Percentiles rank a stretch among this genome's conserved stretches.
Evolutionary conservation across 1,140 invertebrate species (phyloP).

Genomic region (honey bee (Apis mellifera)): DNA sequence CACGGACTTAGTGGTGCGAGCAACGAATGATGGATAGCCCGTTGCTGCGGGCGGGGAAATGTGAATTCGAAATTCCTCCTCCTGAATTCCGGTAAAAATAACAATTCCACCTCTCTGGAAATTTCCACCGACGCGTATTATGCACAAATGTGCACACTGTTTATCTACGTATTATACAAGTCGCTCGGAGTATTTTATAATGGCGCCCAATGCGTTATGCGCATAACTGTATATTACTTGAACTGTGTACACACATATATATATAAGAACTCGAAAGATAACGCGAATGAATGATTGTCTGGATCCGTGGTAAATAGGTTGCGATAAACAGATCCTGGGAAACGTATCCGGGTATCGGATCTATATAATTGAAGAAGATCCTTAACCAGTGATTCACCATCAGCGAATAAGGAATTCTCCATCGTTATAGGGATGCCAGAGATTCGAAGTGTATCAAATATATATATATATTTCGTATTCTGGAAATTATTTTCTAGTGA

Average conservation of each 20-base stretch:
- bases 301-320: slow-evolving; percentile 52
- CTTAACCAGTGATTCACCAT: slow-evolving; percentile 14
- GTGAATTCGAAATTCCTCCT: slow-evolving; percentile 60
- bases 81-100: slow-evolving; percentile 52
- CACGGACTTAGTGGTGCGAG: slow-evolving; percentile 33
- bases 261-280: slow-evolving; percentile 54
- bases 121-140: slow-evolving; percentile 29
- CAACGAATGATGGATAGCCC: slow-evolving; percentile 65
- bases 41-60: slow-evolving; percentile 55
- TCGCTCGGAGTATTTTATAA: slow-evolving; percentile 34
- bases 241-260: slow-evolving; percentile 26
- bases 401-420: no score
- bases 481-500: no score
- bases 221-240: slow-evolving; percentile 57
- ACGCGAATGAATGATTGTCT: slow-evolving; percentile 62
- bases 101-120: slow-evolving; percentile 53
- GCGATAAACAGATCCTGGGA: slow-evolving; percentile 57
- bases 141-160: background rate
- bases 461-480: no score
- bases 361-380: slow-evolving; percentile 42
- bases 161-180: background rate
- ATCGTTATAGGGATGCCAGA: no score
- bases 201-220: slow-evolving; percentile 16
- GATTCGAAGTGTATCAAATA: no score
- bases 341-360: slow-evolving; percentile 14